Conservation (phyloP, 2,113 vertebrate genomes). For the Charadrius vociferus region DNA sequence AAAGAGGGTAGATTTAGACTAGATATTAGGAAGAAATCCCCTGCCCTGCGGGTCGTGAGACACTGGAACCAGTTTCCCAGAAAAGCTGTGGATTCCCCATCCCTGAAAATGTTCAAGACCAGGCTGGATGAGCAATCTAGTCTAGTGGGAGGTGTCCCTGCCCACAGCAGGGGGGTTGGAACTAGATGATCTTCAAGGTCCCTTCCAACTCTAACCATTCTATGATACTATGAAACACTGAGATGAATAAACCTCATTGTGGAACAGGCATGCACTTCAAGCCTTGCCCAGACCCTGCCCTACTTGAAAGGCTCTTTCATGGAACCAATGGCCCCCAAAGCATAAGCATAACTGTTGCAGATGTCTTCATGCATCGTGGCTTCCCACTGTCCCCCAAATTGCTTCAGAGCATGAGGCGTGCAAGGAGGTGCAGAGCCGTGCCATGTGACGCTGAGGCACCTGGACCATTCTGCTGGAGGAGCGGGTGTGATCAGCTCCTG, state of each 20-base stretch:
- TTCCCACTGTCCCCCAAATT: not conserved
- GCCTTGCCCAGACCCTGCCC: not conserved
- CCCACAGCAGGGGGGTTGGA: not conserved
- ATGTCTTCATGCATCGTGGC: not conserved
- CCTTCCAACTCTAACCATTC: not conserved
- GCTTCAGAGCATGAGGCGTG: fast-evolving
- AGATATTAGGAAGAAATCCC: not conserved
- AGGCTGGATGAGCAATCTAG: not conserved
- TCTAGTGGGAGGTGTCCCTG: not conserved
- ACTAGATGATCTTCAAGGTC: not conserved
- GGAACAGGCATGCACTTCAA: not conserved
- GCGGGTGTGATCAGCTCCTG: fast-evolving
- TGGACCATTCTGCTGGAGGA: not conserved
- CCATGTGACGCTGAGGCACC: not conserved
- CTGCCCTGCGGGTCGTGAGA: not conserved
- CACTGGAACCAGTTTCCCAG: not conserved
- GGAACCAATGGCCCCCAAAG: not conserved
- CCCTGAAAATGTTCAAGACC: not conserved
- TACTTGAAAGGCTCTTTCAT: not conserved
- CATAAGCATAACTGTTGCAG: not conserved
- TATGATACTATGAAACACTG: not conserved
- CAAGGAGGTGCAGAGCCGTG: fast-evolving
- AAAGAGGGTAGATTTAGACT: not conserved
- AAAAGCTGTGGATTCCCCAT: not conserved
- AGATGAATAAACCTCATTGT: not conserved